phyloP scores from a whole-genome alignment of 2,113 vertebrate genomes.

The Lophura nycthemera region DNA sequence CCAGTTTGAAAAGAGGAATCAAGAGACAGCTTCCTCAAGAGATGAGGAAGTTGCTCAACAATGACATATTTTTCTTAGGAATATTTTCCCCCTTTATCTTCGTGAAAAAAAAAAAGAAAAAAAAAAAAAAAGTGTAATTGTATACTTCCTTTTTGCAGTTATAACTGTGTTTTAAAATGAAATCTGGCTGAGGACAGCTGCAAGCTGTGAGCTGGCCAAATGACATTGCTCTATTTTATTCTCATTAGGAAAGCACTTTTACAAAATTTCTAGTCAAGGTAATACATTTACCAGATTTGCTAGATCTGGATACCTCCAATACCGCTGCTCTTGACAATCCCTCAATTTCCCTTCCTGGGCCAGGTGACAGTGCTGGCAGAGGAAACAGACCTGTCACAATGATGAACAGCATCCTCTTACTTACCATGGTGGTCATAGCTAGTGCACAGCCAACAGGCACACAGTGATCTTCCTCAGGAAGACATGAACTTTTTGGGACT shows the following conservation, averaged over 20 bases:
- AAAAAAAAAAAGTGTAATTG: not conserved
- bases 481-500: fast-evolving
- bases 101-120: not conserved
- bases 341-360: fast-evolving
- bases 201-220: not conserved
- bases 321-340: not conserved
- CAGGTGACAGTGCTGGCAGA: not conserved
- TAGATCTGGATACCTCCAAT: not conserved
- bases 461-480: not conserved
- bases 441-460: not conserved
- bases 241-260: not conserved
- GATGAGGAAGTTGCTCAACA: not conserved
- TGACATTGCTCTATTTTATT: not conserved
- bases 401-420: not conserved
- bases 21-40: too few relatives aligned
- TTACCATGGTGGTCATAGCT: fast-evolving
- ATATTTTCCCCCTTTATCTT: not conserved
- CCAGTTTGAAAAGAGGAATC: not conserved
- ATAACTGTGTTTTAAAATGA: not conserved
- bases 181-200: not conserved
- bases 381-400: not conserved
- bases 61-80: not conserved
- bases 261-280: not conserved
- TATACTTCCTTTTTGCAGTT: not conserved
- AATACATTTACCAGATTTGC: not conserved